Percentiles rank a stretch among this genome's conserved stretches.
phyloP scores from a whole-genome alignment of 2,888 invertebrate species.

The Sphecodes monilicornis region DNA sequence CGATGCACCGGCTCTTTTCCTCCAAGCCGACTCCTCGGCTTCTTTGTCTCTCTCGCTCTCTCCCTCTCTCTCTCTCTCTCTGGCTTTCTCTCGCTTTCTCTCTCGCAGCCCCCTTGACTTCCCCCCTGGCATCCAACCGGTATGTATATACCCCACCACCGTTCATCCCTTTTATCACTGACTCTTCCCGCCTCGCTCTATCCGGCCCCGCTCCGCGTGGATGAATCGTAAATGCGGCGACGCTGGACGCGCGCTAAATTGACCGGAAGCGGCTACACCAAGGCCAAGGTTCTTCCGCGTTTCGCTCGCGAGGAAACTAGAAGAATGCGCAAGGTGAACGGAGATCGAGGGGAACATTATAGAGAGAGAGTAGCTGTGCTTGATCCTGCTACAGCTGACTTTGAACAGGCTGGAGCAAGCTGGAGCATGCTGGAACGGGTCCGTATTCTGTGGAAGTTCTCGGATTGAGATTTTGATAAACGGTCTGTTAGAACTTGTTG shows the following conservation, averaged over 20 bases:
- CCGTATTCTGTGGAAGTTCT: not conserved
- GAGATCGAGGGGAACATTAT: not conserved
- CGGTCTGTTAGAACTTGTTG: not conserved
- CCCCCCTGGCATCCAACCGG: not conserved
- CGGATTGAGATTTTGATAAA: not conserved
- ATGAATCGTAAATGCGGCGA: slow-evolving; percentile 49
- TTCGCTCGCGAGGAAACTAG: slow-evolving; percentile 6
- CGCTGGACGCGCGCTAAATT: slow-evolving; percentile 66
- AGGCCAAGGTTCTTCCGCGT: slow-evolving; percentile 76
- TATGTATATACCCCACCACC: slow-evolving; percentile 25
- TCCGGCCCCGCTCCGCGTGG: slow-evolving; percentile 45
- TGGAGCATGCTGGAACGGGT: not conserved
- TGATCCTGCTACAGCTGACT: not conserved
- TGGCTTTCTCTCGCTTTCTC: not conserved
- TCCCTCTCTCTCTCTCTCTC: not conserved
- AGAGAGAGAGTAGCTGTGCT: not conserved
- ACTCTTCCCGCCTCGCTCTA: slow-evolving; percentile 8
- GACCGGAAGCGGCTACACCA: slow-evolving; percentile 71
- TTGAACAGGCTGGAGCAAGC: not conserved
- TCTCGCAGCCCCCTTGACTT: not conserved
- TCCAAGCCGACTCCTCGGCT: slow-evolving; percentile 27
- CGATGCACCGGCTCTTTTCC: slow-evolving; percentile 59
- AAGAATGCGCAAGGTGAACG: slow-evolving; percentile 14
- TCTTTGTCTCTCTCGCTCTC: not conserved
- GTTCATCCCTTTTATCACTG: slow-evolving; percentile 51